Evolutionary conservation across 2,888 invertebrate species (phyloP).

Genomic region (Papilio elwesi): DNA sequence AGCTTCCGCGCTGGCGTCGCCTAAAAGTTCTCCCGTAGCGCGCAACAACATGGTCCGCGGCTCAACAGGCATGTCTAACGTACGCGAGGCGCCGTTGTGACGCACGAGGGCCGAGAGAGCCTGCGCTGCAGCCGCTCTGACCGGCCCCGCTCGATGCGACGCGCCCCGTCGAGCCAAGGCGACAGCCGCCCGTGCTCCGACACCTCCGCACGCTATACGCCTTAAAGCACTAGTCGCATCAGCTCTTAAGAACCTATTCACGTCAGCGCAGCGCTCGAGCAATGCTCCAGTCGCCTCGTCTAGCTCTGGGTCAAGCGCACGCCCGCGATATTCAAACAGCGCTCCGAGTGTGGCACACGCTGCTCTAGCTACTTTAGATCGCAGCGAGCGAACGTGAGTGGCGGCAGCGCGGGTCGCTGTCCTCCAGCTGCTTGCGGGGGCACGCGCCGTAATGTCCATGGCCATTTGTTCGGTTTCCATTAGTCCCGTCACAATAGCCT

Average conservation of each 20-base stretch:
- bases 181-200: conserved; percentile 86
- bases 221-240: conserved; percentile 94
- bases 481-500: conserved; percentile 89
- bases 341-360: conserved; percentile 93
- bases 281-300: conserved; percentile 93
- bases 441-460: conserved; percentile 86
- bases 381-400: conserved; percentile 92
- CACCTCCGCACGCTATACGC: conserved; percentile 90
- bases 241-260: conserved; percentile 95
- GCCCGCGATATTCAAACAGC: conserved; percentile 87
- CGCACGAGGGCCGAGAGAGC: conserved; percentile 89
- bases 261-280: conserved; percentile 95
- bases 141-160: conserved; percentile 93
- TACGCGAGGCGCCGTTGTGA: conserved; percentile 88
- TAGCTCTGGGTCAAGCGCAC: conserved; percentile 88
- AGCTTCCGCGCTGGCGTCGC: conserved; percentile 94
- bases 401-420: conserved; percentile 89
- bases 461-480: conserved; percentile 88
- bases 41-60: conserved; percentile 91
- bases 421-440: conserved; percentile 87
- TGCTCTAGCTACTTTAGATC: conserved; percentile 95
- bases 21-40: conserved; percentile 91
- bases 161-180: conserved; percentile 89
- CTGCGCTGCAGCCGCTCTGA: conserved; percentile 92
- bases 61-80: conserved; percentile 90